Base-by-base conservation (phyloP, 2,113 vertebrate genomes). In the Cyprinodon tularosa region DNA sequence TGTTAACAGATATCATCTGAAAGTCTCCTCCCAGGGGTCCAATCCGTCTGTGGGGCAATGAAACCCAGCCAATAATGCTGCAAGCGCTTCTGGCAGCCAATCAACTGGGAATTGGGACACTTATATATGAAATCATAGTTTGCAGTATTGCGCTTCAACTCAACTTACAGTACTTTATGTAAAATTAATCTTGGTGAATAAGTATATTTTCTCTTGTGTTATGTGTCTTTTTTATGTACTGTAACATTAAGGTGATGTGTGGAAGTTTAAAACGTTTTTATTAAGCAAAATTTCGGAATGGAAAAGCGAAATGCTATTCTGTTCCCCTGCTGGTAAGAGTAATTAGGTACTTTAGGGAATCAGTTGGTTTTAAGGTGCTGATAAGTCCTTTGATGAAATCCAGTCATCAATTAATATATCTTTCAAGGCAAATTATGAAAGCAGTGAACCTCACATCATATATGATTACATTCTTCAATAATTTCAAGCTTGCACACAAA, bases 41-140 rank as follows among this genome's bases (percentile, higher is more conserved):
- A 22, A 81, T 92, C 86, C 77, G 77, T 90, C 89, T 91, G 89
- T 79, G 60, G 78, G 72, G 88, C 91, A 91, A 86, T 93, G 90
- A 92, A 89, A 86, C 80, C 71, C 77, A 78, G 92, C 88, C 92
- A 93, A 87, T 94, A 92, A 87, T 78, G 89, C 88, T 75, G 82
- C 89, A 79, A 86, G 90, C 87, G 77, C 86, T 11, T 60, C 89
- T 94, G 93, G 90, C 91, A 93, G 91, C 92, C 91, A 92, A 91
- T 93, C 90, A 93, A 88, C 89, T 79, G 77, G 75, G 90, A 93
- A 90, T 77, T 62, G 81, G 66, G 84, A 76, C 73, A 72, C 80
- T 85, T 77, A 86, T 84, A 74, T 75, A 81, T 72, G 84, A 86
- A 50, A 74, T 60, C 68, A 62, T 69, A 72, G 80, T 84, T 76